Conservation (phyloP, 2,113 vertebrate genomes). For the Pterophyllum scalare region DNA sequence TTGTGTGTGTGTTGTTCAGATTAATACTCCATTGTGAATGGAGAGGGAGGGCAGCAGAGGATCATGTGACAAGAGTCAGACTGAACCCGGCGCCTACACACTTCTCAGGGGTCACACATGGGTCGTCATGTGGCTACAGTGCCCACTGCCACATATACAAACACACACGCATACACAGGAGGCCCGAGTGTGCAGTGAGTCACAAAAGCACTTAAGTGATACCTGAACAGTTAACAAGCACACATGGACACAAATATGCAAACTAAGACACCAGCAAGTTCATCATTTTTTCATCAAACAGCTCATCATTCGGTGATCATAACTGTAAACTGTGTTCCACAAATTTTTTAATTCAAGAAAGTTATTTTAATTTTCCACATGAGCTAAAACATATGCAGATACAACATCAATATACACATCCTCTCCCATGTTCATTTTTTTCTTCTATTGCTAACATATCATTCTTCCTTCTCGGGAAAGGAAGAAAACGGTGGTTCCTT, state of each 20-base stretch:
- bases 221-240: conserved; percentile 3
- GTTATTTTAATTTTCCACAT: not conserved
- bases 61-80: conserved; percentile 82
- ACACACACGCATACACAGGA: conserved; percentile 12
- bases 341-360: conserved; percentile 12
- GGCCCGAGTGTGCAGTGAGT: not conserved
- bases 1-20: conserved; percentile 50
- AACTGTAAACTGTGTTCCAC: not conserved
- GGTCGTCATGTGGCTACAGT: conserved; percentile 72
- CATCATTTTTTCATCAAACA: not conserved
- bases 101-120: conserved; percentile 73
- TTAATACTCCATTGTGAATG: conserved; percentile 77
- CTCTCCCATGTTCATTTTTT: not conserved
- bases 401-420: not conserved
- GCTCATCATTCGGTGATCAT: not conserved
- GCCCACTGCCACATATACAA: conserved; percentile 53
- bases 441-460: not conserved
- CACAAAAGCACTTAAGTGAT: conserved; percentile 9
- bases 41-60: conserved; percentile 63
- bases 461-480: not conserved
- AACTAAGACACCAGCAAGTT: conserved; percentile 11
- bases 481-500: not conserved
- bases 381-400: not conserved
- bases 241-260: conserved; percentile 11
- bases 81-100: conserved; percentile 75